Evolutionary conservation across 2,797 vertebrate genomes (phyloP).

Genomic region (Chelmon rostratus): DNA sequence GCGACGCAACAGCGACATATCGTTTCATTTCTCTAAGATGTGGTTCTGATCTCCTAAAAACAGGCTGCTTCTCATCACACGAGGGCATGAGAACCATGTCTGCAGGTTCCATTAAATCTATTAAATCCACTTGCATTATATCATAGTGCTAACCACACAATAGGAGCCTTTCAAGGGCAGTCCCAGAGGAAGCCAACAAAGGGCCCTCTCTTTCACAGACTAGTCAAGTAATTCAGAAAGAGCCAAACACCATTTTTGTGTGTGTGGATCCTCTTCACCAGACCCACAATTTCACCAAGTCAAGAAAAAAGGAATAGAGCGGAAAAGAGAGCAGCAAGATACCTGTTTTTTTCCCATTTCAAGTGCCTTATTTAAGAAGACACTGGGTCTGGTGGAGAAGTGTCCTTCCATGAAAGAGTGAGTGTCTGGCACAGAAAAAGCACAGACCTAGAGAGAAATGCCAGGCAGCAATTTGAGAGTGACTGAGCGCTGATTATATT

Average conservation of each 20-base stretch:
- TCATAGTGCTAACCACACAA: slow-evolving; percentile 82
- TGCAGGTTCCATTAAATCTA: slow-evolving; percentile 84
- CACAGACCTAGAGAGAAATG: slow-evolving; percentile 14
- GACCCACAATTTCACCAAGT: slow-evolving; percentile 63
- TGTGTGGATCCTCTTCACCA: slow-evolving; percentile 53
- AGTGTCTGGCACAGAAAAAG: slow-evolving; percentile 5
- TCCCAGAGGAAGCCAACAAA: slow-evolving; percentile 81
- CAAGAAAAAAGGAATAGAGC: slow-evolving; percentile 48
- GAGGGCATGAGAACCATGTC: slow-evolving; percentile 62
- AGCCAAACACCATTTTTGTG: slow-evolving; percentile 76
- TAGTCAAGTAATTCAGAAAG: slow-evolving; percentile 82
- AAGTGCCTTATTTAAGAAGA: slow-evolving; percentile 60
- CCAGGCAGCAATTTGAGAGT: slow-evolving; percentile 6
- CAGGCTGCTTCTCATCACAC: slow-evolving; percentile 57
- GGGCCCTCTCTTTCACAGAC: slow-evolving; percentile 78
- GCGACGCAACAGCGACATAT: not conserved
- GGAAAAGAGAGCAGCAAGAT: slow-evolving; percentile 52
- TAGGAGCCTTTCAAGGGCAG: slow-evolving; percentile 83
- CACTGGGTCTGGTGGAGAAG: slow-evolving; percentile 13
- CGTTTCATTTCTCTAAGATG: slow-evolving; percentile 61
- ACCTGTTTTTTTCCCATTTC: slow-evolving; percentile 34
- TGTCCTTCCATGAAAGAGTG: slow-evolving; percentile 36
- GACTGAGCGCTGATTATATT: slow-evolving; percentile 10
- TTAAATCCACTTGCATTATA: slow-evolving; percentile 84
- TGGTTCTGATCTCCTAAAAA: slow-evolving; percentile 58